phyloP scores from a whole-genome alignment of 2,113 vertebrate genomes.

The Ifrita kowaldi region DNA sequence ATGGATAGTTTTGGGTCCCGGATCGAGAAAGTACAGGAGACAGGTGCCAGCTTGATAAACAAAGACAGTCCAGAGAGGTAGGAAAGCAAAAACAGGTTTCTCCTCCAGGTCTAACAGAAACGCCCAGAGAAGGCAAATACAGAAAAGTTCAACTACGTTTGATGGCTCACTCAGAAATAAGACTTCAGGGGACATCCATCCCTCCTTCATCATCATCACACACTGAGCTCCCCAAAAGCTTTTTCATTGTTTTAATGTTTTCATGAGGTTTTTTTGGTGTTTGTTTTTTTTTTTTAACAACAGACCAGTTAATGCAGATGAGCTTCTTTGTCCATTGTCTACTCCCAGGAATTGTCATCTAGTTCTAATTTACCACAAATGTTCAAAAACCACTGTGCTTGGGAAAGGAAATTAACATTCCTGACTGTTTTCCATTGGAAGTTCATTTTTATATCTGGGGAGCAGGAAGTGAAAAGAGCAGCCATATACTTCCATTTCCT shows the following conservation, averaged over 20 bases:
- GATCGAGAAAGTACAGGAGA: slow-evolving; percentile 72
- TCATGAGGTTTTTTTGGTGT: neutral
- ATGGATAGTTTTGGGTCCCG: slow-evolving; percentile 72
- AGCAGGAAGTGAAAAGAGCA: neutral
- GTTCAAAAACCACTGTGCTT: neutral
- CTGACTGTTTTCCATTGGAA: neutral
- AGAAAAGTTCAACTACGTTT: neutral
- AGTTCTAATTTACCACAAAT: neutral
- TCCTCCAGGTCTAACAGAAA: neutral
- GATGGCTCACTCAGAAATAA: neutral
- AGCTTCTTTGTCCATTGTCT: neutral
- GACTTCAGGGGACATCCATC: neutral
- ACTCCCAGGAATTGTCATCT: neutral
- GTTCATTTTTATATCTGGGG: neutral
- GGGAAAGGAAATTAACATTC: neutral
- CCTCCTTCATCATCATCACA: neutral
- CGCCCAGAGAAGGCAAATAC: neutral
- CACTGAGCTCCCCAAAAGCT: neutral
- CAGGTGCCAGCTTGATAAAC: slow-evolving; percentile 69
- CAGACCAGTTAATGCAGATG: neutral
- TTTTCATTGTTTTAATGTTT: neutral
- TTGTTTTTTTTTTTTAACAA: neutral
- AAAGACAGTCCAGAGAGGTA: slow-evolving; percentile 79
- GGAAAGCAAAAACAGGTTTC: neutral
- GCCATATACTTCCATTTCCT: neutral